Base-by-base conservation (phyloP, 1,140 invertebrate species). In the Polypedilum pembai region DNA sequence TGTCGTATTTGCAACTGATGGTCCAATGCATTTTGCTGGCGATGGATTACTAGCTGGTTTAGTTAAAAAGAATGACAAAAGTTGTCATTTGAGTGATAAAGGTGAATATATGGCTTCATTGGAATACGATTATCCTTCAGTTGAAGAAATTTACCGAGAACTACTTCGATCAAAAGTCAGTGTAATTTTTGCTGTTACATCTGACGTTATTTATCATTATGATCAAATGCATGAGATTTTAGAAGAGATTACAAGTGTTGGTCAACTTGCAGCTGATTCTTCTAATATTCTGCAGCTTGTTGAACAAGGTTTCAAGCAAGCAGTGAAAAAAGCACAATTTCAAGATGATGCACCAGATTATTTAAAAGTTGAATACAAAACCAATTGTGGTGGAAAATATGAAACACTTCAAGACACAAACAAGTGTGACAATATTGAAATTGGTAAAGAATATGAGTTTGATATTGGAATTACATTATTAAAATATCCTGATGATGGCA, bases 1-100 rank as follows among this genome's bases (percentile, higher is more conserved):
- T 17, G 84, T 90, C 15, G 83, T 90, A 2, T 76, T 89, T 21
- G 84, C 87, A 1, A 88, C 88, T 3, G 88, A 90, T 79, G 88
- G 88, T 0, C 79, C 85, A 1, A 82, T 88, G 78, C 88, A 90
- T 76, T 85, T 87, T 3, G 88, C 88, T 24, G 88, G 88, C 0
- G 87, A 89, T 77, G 88, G 88, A 1, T 75, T 82, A 45, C 20
- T 78, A 82, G 86, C 85, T 74, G 86, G 86, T 8, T 83, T 85
- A 0, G 79, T 80, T 1, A 76, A 80, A 75, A 83, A 80, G 74
- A 87, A 86, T 73, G 85, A 86, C 74, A 83, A 83, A 74, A 76
- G 83, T 74, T 89, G 88, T 76, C 84, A 88, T 77, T 78, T 89
- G 45, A 83, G 86, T 76, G 76, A 82, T 18, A 79, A 83, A 7